phyloP scores from a whole-genome alignment of 2,888 invertebrate genomes.

The Temnothorax ravouxi region DNA sequence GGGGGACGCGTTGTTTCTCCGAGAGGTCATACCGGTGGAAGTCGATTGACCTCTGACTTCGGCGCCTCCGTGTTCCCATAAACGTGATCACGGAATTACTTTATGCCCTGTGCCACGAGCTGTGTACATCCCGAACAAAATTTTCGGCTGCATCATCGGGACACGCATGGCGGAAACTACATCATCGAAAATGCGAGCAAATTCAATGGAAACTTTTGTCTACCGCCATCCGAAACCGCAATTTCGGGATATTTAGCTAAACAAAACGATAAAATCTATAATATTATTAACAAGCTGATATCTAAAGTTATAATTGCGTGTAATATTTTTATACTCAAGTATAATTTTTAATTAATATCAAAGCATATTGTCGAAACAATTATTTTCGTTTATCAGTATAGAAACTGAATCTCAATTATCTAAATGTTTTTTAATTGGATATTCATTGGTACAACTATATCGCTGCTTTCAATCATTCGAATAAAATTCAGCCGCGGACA shows the following conservation, averaged over 20 bases:
- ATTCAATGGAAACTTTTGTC: not conserved
- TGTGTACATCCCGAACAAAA: constrained; percentile 38
- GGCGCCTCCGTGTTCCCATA: constrained; percentile 79
- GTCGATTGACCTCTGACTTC: constrained; percentile 78
- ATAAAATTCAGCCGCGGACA: not conserved
- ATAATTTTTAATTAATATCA: not conserved
- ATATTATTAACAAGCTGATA: not conserved
- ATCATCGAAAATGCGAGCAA: not conserved
- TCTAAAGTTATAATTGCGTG: not conserved
- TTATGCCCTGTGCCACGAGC: constrained; percentile 69
- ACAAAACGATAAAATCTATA: not conserved
- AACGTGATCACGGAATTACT: constrained; percentile 72
- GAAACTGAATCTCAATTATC: not conserved
- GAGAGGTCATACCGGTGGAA: constrained; percentile 75
- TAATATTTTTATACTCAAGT: not conserved
- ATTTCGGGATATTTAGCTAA: not conserved
- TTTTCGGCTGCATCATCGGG: constrained; percentile 13
- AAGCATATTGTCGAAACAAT: not conserved
- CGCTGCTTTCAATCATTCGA: not conserved
- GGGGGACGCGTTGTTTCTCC: constrained; percentile 71
- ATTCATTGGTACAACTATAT: not conserved
- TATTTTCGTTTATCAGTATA: not conserved
- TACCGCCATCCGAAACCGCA: not conserved
- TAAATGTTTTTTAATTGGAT: not conserved
- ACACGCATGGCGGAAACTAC: not conserved